Percentiles rank a stretch among this genome's conserved stretches.
These are phyloP conservation scores for Seriola rivoliana DNA, from an alignment of 2,113 vertebrate species.

Conservation along the genomic window DNA sequence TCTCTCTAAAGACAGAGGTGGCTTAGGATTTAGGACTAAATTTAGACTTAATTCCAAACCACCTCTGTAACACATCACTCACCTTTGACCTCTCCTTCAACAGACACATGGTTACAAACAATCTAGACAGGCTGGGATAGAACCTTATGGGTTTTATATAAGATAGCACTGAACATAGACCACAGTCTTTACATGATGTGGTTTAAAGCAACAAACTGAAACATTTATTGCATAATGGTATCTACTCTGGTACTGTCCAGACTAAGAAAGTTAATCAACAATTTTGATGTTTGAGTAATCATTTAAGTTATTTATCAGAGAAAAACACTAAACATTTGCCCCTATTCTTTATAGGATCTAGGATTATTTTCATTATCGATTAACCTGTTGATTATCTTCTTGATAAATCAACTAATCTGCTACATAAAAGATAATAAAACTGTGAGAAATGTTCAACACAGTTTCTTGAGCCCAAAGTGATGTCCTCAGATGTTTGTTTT, in stretches of 20 bases:
- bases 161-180: not conserved
- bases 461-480: not conserved
- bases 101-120: conserved; percentile 4
- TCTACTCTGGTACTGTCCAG: not conserved
- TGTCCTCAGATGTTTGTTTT: not conserved
- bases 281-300: not conserved
- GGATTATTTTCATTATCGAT: not conserved
- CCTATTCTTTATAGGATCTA: no score
- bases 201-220: not conserved
- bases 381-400: not conserved
- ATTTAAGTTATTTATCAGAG: not conserved
- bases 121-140: not conserved
- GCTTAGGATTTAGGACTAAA: conserved; percentile 57
- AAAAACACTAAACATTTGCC: not conserved
- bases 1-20: conserved; percentile 47
- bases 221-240: not conserved
- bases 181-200: not conserved
- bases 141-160: not conserved
- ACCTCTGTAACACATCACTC: conserved; percentile 63
- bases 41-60: conserved; percentile 62
- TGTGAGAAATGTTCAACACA: not conserved
- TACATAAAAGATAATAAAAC: not conserved
- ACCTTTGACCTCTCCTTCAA: conserved; percentile 51
- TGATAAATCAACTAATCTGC: not conserved
- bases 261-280: not conserved